Conservation (phyloP, 2,113 vertebrate genomes). For the Brevimyrus niger region DNA sequence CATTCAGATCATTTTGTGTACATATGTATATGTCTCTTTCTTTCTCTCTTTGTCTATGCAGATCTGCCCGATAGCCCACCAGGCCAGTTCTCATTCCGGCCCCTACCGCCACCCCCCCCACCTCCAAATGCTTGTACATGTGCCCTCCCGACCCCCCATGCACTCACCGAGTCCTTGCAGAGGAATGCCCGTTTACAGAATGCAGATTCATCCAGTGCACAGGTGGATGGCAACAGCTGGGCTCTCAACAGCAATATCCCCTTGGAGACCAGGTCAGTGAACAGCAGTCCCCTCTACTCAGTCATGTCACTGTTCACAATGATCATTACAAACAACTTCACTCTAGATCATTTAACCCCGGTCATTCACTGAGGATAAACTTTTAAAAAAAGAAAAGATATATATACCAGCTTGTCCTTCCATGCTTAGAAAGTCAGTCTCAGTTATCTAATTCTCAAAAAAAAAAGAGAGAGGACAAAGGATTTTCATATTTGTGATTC, state of each 20-base stretch:
- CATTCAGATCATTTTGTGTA: not conserved
- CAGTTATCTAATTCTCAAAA: not conserved
- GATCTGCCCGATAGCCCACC: slow-evolving; percentile 69
- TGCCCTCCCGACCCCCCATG: slow-evolving; percentile 58
- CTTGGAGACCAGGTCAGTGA: slow-evolving; percentile 73
- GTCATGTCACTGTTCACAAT: not conserved
- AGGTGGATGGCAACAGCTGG: slow-evolving; percentile 75
- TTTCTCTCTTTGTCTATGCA: slow-evolving; percentile 32
- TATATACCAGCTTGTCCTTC: not conserved
- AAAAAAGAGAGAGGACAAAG: not conserved
- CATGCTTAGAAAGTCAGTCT: not conserved
- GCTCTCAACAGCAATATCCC: slow-evolving; percentile 83
- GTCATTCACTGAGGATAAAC: not conserved
- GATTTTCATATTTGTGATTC: not conserved
- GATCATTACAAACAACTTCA: not conserved
- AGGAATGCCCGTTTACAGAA: slow-evolving; percentile 72
- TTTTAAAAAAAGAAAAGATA: not conserved
- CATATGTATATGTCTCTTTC: not conserved
- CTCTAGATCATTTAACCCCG: not conserved
- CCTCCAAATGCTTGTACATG: slow-evolving; percentile 76
- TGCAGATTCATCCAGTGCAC: slow-evolving; percentile 59
- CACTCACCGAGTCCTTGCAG: slow-evolving; percentile 62
- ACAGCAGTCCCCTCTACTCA: not conserved
- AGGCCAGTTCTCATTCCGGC: slow-evolving; percentile 77
- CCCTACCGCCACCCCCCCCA: slow-evolving; percentile 69